Conservation (phyloP, 2,113 vertebrate species). For the Erinaceus europaeus region DNA sequence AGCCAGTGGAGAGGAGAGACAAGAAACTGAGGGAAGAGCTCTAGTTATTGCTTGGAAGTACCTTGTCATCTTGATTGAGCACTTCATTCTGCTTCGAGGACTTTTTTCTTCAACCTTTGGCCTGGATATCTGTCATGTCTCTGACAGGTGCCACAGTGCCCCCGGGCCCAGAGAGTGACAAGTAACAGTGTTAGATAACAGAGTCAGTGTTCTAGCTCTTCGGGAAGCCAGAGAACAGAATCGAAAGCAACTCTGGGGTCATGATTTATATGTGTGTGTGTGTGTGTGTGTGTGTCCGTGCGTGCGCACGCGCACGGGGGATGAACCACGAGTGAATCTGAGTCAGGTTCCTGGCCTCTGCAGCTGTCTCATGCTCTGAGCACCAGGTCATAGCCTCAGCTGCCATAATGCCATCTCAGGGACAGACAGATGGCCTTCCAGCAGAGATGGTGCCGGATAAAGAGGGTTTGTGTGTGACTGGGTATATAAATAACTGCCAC, state of each 20-base stretch:
- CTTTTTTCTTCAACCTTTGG: not conserved
- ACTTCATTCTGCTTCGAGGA: not conserved
- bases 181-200: not conserved
- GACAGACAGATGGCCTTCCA: not conserved
- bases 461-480: not conserved
- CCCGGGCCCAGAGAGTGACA: not conserved
- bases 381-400: not conserved
- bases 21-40: not conserved
- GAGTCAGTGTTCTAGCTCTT: not conserved
- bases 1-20: not conserved
- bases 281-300: no score
- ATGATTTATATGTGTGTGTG: not conserved
- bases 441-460: not conserved
- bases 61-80: constrained; percentile 29
- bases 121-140: constrained; percentile 38
- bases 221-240: not conserved
- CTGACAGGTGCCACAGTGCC: not conserved
- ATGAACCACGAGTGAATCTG: not conserved
- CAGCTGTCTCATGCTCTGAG: not conserved
- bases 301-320: not conserved
- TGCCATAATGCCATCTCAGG: not conserved
- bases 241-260: not conserved
- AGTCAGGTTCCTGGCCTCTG: not conserved
- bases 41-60: constrained; percentile 1
- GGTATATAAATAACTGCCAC: not conserved